Base-by-base conservation (phyloP, 2,113 vertebrate species). In the Enhydra lutris region DNA sequence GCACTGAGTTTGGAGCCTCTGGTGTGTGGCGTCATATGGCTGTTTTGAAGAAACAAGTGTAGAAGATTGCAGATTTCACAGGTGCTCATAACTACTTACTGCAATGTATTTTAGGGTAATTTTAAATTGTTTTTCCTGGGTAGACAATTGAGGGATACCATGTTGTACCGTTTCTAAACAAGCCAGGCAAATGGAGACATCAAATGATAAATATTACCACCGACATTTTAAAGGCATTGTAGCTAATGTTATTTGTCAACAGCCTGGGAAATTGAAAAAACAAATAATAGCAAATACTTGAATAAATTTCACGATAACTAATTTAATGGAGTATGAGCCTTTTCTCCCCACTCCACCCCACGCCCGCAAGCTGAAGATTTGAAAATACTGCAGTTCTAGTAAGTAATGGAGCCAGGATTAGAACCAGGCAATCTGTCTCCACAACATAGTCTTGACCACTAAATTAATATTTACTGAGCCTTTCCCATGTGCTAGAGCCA, bases 391-490 rank as follows among this genome's bases (percentile, higher is more conserved):
- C 63, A 55, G 67, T 74, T 91, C 45, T 95, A 42, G 21, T 42
- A 95, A 95, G 80, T 61, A 52, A 85, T 89, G 69, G 78, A 39
- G 4, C 39, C 76, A 81, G 47, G 76, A 91, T 97, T 96, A 94
- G 88, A 96, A 95, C 45, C 63, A 97, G 63, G 96, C 63, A 82
- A 67, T 92, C 79, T 96, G 79, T 79, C 93, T 94, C 76, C 59
- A 86, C 71, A 94, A 76, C 65, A 45, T 61, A 18, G 52, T 88
- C 57, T 92, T 85, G 83, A 95, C 73, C 71, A 78, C 87, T 97
- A 84, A 91, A 78, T 87, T 94, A 92, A 92, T 90, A 94, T 85
- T 95, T 97, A 97, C 71, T 92, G 87, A 95, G 52, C 47, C 55
- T 96, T 97, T 97, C 81, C 52, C 76, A 95, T 82, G 93, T 84